Conservation (phyloP, 2,113 vertebrate genomes). For the Etheostoma cragini region DNA sequence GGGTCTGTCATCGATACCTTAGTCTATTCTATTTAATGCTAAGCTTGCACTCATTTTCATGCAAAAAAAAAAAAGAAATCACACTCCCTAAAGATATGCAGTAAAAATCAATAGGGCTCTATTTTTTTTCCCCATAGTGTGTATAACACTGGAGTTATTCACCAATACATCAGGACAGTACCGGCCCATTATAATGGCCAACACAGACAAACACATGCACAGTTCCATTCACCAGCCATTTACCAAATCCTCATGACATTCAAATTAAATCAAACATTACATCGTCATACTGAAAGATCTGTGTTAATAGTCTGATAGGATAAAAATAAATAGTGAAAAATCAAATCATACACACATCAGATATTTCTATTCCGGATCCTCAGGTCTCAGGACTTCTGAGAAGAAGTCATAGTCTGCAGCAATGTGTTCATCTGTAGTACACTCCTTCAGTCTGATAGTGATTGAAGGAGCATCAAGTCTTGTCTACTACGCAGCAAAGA, state of each 20-base stretch:
- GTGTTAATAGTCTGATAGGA: not conserved
- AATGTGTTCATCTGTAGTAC: not conserved
- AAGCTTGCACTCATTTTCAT: constrained; percentile 1
- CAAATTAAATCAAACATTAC: not conserved
- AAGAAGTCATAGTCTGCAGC: not conserved
- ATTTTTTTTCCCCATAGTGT: not conserved
- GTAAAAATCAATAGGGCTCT: not conserved
- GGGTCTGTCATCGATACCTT: not conserved
- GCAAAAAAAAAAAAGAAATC: constrained; percentile 25
- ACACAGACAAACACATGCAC: constrained; percentile 32
- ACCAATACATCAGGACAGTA: not conserved
- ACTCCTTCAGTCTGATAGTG: not conserved
- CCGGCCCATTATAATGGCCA: not conserved
- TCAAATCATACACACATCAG: constrained; percentile 40
- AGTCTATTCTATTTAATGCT: not conserved
- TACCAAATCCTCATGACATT: constrained; percentile 8
- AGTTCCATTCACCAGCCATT: not conserved
- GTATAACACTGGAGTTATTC: not conserved
- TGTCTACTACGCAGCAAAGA: constrained; percentile 49
- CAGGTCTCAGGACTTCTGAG: constrained; percentile 10
- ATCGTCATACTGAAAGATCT: constrained; percentile 1
- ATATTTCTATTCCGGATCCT: not conserved
- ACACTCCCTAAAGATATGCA: constrained; percentile 45
- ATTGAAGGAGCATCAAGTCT: not conserved
- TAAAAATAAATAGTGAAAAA: constrained; percentile 10